phyloP scores from a whole-genome alignment of 2,888 invertebrate species.

The Galeopsomyia nigrocyanea region DNA sequence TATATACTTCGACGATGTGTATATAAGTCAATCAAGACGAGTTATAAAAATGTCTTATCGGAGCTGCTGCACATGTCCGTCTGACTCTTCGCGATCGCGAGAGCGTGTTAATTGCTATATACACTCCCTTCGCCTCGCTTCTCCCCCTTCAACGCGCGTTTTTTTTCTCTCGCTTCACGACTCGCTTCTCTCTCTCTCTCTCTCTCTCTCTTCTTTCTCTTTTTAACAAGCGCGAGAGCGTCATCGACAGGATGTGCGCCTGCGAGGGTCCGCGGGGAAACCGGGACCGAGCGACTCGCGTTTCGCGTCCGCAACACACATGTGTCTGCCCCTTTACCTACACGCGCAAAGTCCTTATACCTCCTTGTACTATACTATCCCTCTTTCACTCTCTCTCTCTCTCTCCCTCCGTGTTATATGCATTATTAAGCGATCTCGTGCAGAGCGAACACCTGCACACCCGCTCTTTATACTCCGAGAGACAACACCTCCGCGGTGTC shows the following conservation, averaged over 20 bases:
- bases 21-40: too few species aligned
- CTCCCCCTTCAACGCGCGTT: too few species aligned
- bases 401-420: neutral
- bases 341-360: neutral
- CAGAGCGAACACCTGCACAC: neutral
- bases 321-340: slow-evolving; percentile 7
- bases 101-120: neutral
- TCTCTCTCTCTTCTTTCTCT: slow-evolving; percentile 25
- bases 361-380: too few species aligned
- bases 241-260: slow-evolving; percentile 68
- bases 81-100: neutral
- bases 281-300: slow-evolving; percentile 54
- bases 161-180: too few species aligned
- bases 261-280: slow-evolving; percentile 64
- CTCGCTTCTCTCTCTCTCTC: neutral
- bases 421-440: neutral
- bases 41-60: too few species aligned
- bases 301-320: slow-evolving; percentile 42
- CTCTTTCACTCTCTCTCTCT: slow-evolving; percentile 16
- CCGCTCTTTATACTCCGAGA: too few species aligned
- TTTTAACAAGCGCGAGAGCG: slow-evolving; percentile 43
- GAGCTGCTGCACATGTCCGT: too few species aligned
- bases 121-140: too few species aligned
- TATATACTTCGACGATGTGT: too few species aligned
- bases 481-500: too few species aligned